Evolutionary conservation across 2,797 vertebrate genomes (phyloP), one percentile per base, ranked within the genome.

Genomic region (Eutrigla gurnardus): DNA sequence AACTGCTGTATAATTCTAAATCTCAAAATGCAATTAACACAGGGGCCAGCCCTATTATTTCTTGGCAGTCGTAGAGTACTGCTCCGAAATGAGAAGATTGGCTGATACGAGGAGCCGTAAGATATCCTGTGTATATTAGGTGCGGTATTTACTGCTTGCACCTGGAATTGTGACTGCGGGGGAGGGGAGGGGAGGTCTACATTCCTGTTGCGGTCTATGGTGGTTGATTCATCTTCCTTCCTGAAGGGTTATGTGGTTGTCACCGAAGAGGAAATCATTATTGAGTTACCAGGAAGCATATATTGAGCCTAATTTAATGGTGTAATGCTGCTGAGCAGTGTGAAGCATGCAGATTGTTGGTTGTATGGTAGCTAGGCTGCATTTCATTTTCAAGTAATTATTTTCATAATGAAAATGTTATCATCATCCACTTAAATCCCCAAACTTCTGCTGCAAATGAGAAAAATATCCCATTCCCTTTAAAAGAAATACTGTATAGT

Each of bases 11-110:
- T 84, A 83, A 86, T 87, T 89, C 78, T 59, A 52, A 84, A 78
- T 88, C 81, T 86, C 65, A 54, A 87, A 89, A 93, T 88, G 86
- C 82, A 93, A 93, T 93, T 93, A 93, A 92, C 90, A 90, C 86
- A 78, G 86, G 61, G 87, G 88, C 86, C 86, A 90, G 80, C 55
- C 54, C 69, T 73, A 86, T 88, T 88, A 91, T 91, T 91, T 85
- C 75, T 64, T 76, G 77, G 70, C 82, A 59, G 79, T 71, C 9
- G 12, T 78, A 49, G 87, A 92, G 77, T 47, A 84, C 88, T 88
- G 84, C 82, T 70, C 53, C 35, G 53, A 86, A 92, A 92, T 92
- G 77, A 92, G 84, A 85, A 86, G 87, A 91, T 88, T 47, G 77
- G 68, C 62, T 60, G 90, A 91, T 93, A 92, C 8, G 81, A 75